A percentile compares a stretch with the other conserved stretches of the same genome.
Conservation (phyloP, 2,888 invertebrate genomes). For the Eretmocerus hayati region DNA sequence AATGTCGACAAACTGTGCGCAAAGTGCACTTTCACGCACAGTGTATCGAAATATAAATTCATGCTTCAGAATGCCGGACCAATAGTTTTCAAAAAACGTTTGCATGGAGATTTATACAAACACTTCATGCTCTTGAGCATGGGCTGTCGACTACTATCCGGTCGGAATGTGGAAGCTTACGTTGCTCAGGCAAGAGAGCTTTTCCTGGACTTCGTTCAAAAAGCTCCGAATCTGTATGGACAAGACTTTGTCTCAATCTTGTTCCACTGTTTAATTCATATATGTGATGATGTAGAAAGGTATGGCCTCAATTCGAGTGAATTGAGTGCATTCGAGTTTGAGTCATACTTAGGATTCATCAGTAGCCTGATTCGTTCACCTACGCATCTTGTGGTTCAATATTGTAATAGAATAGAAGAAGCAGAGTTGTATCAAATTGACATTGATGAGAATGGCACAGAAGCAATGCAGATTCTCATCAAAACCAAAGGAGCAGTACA, state of each 20-base stretch:
- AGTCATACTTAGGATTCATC: constrained; percentile 2
- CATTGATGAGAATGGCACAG: too few species aligned
- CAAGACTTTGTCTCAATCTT: neutral
- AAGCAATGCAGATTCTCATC: neutral
- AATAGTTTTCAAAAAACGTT: constrained; percentile 21
- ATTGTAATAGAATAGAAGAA: neutral
- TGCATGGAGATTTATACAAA: constrained; percentile 11
- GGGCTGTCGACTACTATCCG: constrained; percentile 5
- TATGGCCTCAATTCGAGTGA: neutral
- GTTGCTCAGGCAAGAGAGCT: neutral
- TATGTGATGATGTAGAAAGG: neutral
- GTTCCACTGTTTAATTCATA: constrained; percentile 5
- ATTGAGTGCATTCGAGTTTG: neutral
- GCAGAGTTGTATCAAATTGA: too few species aligned
- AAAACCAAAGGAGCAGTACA: neutral
- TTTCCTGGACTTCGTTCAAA: constrained; percentile 2
- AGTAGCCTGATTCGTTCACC: neutral
- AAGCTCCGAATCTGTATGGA: constrained; percentile 1
- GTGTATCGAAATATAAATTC: too few species aligned
- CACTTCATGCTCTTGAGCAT: constrained; percentile 16
- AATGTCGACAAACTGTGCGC: too few species aligned
- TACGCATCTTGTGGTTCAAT: neutral
- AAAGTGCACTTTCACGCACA: too few species aligned
- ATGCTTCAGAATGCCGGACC: constrained; percentile 25
- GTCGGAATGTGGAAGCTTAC: neutral